These are phyloP conservation scores for Eucera pruinosa DNA, from an alignment of 2,888 invertebrate species.

Conservation along the genomic window DNA sequence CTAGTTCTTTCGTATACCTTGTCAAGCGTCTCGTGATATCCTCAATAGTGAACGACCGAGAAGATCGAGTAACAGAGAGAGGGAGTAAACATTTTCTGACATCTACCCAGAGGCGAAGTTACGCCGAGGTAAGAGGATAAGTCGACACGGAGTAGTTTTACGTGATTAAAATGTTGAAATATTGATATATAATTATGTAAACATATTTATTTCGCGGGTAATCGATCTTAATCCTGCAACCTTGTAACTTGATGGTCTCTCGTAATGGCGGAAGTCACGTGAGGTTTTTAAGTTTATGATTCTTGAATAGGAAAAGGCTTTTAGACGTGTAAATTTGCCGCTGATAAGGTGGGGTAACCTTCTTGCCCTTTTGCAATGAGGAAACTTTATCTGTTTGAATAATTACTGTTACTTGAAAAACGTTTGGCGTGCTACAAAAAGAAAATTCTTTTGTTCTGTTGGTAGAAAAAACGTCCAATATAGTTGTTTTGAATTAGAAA, in stretches of 20 bases:
- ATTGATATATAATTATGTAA: no score
- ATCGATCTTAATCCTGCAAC: background rate
- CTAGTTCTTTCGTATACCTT: conserved; percentile 36
- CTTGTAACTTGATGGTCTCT: background rate
- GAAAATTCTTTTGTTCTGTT: no score
- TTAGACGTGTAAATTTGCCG: no score
- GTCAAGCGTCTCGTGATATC: conserved; percentile 16
- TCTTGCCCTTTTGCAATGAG: no score
- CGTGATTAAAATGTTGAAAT: no score
- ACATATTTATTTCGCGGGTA: no score
- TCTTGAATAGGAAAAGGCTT: background rate
- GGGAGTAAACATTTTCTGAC: background rate
- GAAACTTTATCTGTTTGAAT: background rate
- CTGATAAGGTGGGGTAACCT: no score
- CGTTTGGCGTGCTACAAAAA: no score
- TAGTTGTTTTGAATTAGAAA: no score
- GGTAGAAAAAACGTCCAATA: no score
- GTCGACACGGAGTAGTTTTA: no score
- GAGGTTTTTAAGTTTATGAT: background rate
- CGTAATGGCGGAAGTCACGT: conserved; percentile 20
- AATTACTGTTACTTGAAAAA: background rate
- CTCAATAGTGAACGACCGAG: background rate
- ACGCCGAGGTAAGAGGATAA: conserved; percentile 24
- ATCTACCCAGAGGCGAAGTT: background rate
- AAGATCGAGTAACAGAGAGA: background rate